Evolutionary conservation across 2,797 vertebrate genomes (phyloP), one percentile per base, ranked within the genome.

Genomic region (Catostomus latipinnis): DNA sequence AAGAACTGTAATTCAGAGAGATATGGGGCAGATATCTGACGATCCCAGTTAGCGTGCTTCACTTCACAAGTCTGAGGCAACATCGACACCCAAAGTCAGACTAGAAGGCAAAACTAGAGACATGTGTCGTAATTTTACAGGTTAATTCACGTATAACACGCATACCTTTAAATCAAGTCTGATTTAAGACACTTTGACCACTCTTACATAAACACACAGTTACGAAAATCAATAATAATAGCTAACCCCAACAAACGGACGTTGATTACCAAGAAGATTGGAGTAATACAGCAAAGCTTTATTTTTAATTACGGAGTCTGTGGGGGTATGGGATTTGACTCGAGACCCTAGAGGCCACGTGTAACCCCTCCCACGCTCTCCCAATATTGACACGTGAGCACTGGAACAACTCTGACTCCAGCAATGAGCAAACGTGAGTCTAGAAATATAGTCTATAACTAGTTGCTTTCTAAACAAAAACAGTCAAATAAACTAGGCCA

Each of bases 361-460:
- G 87, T 81, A 80, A 87, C 85, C 84, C 86, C 88, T 84, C 90
- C 91, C 88, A 80, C 85, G 13, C 61, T 56, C 10, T 16, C 62
- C 12, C 74, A 53, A 78, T 71, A 67, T 83, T 89, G 91, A 92
- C 92, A 93, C 92, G 92, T 92, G 91, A 91, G 85, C 92, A 90
- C 71, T 88, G 57, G 12, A 12, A 50, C 14, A 65, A 71, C 10
- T 5, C 57, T 71, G 6, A 43, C 14, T 76, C 45, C 45, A 56
- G 45, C 67, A 18, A 18, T 34, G 34, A 34, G 34, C 34, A 70
- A 14, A 71, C 8, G 53, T 10, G 43, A 22, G 48, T 45, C 9
- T 3, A 4, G 4, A n/a, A 43, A 12, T 65, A 62, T 34, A 12
- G 54, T 76, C 34, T 12, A 8, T 13, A 63, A 45, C 13, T 34